Evolutionary conservation across 2,888 invertebrate genomes (phyloP).

Genomic region (Drosophila colorata): DNA sequence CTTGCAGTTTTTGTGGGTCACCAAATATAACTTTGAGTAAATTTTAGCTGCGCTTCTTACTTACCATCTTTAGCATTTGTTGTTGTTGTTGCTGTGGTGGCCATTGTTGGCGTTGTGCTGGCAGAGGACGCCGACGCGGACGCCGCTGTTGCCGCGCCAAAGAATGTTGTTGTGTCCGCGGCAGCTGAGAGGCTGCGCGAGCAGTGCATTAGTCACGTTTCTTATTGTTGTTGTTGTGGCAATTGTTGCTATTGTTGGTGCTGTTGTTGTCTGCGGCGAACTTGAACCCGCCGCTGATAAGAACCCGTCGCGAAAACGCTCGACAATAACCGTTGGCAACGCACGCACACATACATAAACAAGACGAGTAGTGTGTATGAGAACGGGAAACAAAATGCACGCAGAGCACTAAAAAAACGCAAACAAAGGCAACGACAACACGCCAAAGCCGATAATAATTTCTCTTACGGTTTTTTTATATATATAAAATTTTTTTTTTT

Average conservation of each 20-base stretch:
- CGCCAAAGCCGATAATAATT: conserved; percentile 43
- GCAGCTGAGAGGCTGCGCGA: conserved; percentile 91
- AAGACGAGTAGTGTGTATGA: conserved; percentile 15
- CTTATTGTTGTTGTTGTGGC: conserved; percentile 35
- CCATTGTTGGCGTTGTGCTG: conserved; percentile 76
- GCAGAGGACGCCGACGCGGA: conserved; percentile 58
- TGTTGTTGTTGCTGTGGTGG: conserved; percentile 83
- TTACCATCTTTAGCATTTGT: conserved; percentile 91
- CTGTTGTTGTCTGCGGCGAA: conserved; percentile 36
- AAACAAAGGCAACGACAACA: conserved; percentile 52
- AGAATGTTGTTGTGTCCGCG: conserved; percentile 86
- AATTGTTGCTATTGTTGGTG: conserved; percentile 16
- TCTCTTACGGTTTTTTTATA: conserved; percentile 26
- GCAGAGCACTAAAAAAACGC: conserved; percentile 31
- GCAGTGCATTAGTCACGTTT: conserved; percentile 88
- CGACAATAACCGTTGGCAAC: conserved; percentile 34
- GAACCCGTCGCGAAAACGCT: conserved; percentile 50
- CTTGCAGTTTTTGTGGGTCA: conserved; percentile 28
- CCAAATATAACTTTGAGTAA: conserved; percentile 14
- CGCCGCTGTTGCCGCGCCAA: conserved; percentile 83
- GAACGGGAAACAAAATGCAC: conserved; percentile 59
- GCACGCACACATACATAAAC: conserved; percentile 19
- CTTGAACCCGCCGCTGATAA: conserved; percentile 55
- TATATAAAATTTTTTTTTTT: conserved; percentile 17
- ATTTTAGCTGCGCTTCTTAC: conserved; percentile 66